A percentile compares a stretch with the other conserved stretches of the same genome.
These are phyloP conservation scores for Drosophila varians DNA, from an alignment of 1,140 invertebrate species.

Conservation along the genomic window DNA sequence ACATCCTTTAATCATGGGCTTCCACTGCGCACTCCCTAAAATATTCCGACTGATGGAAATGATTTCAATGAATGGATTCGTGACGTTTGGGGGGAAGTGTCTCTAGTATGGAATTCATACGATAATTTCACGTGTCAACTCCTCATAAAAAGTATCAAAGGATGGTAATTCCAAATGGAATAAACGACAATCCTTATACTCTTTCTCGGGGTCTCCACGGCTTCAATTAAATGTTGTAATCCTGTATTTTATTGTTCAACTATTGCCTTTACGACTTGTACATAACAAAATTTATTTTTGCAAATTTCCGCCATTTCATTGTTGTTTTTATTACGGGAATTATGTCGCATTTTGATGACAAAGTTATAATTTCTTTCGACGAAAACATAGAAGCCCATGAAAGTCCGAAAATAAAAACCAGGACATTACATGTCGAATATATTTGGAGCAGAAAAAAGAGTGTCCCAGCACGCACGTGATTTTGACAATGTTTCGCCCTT, in stretches of 20 bases:
- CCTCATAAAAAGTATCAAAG: slow-evolving; percentile 1
- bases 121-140: slow-evolving; percentile 35
- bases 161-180: background rate
- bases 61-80: background rate
- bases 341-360: slow-evolving; percentile 41
- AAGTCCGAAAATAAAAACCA: slow-evolving; percentile 37
- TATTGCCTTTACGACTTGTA: background rate
- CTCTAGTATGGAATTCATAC: slow-evolving; percentile 10
- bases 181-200: background rate
- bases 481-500: slow-evolving; percentile 63
- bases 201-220: background rate
- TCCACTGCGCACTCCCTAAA: slow-evolving; percentile 3
- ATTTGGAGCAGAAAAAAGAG: slow-evolving; percentile 23
- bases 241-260: background rate
- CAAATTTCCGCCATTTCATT: slow-evolving; percentile 10
- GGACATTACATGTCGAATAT: no score
- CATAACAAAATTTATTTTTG: background rate
- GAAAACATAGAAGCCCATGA: slow-evolving; percentile 28
- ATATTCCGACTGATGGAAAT: slow-evolving; percentile 18
- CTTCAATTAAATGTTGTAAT: background rate
- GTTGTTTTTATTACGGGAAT: slow-evolving; percentile 1
- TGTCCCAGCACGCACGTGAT: slow-evolving; percentile 68
- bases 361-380: slow-evolving; percentile 33
- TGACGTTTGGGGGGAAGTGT: background rate
- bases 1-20: slow-evolving; percentile 79